Base-by-base conservation (phyloP, 1,140 invertebrate species). In the Asobara japonica region DNA sequence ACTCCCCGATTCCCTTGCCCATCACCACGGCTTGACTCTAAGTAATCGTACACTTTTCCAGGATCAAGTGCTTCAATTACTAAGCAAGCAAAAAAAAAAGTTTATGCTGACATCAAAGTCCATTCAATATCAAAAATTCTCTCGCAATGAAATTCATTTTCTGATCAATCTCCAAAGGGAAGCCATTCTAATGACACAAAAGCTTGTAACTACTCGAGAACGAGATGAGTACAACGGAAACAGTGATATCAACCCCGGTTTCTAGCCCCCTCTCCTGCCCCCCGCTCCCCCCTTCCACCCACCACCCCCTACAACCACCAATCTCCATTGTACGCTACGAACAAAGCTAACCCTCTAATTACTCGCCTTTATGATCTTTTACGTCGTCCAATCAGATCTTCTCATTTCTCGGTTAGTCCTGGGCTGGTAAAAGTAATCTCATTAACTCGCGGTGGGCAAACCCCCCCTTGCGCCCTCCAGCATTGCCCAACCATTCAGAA, bases 351-450 rank as follows among this genome's bases (percentile, higher is more conserved):
- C 70, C 77, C 73, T 79, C 79, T 84, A 83, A 86, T 84, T 84
- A 84, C 82, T 79, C 75, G 77, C 79, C 78, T 83, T 84, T 82
- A 83, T 83, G 79, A 84, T 83, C 80, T 83, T 83, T 84, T 83
- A 78, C 82, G 77, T 77, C 77, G 79, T 81, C 79, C 81, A 84
- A 85, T 84, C 81, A 82, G 77, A 81, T 84, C 81, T 82, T 78
- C 82, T 83, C 80, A 79, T 82, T 82, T 83, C 75, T 79, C 78
- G 36, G 36, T 79, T 71, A 67, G 78, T 74, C 72, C 76, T 78
- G 41, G n/a, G 74, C 31, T 65, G 60, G 71, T 45, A 74, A 80
- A 79, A 80, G 77, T 83, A 82, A 83, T 84, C 79, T 83, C 81
- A 83, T 86, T 84, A 84, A 81, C 74, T 78, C 72, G 73, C 76